Evolutionary conservation across 2,797 vertebrate genomes (phyloP).

Genomic region (Myotis findleyi): DNA sequence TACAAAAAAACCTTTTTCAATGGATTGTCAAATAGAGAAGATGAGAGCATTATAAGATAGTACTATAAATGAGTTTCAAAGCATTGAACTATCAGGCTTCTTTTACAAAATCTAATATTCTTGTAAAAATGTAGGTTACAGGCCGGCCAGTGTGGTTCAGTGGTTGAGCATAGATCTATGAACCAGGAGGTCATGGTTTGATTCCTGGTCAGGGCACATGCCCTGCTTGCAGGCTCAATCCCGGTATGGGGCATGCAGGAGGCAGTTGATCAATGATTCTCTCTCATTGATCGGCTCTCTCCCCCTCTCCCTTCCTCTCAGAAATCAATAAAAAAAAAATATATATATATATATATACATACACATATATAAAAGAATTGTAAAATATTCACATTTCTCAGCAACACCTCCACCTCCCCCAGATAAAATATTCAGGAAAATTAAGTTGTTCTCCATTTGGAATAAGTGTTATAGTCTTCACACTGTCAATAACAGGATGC

Average conservation of each 20-base stretch:
- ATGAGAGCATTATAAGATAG: not conserved
- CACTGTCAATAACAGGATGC: not conserved
- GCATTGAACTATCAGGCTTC: not conserved
- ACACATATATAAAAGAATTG: not conserved
- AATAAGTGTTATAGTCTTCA: not conserved
- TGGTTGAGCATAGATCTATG: too few species aligned
- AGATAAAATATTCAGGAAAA: not conserved
- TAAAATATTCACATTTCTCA: constrained; percentile 29
- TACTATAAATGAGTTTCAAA: not conserved
- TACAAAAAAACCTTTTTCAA: not conserved
- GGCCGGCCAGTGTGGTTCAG: too few species aligned
- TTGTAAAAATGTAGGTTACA: not conserved
- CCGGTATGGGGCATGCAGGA: too few species aligned
- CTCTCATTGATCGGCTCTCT: too few species aligned
- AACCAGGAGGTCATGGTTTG: too few species aligned
- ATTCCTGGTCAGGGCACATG: too few species aligned
- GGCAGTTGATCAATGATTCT: too few species aligned
- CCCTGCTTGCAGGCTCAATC: too few species aligned
- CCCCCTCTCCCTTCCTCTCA: too few species aligned
- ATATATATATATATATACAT: too few species aligned
- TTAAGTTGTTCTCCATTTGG: not conserved
- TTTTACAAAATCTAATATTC: constrained; percentile 25
- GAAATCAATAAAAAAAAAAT: too few species aligned
- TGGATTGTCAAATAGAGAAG: not conserved
- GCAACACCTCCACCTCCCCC: not conserved